Evolutionary conservation across 1,140 invertebrate genomes (phyloP).

Genomic region (Hesperophylax magnus): DNA sequence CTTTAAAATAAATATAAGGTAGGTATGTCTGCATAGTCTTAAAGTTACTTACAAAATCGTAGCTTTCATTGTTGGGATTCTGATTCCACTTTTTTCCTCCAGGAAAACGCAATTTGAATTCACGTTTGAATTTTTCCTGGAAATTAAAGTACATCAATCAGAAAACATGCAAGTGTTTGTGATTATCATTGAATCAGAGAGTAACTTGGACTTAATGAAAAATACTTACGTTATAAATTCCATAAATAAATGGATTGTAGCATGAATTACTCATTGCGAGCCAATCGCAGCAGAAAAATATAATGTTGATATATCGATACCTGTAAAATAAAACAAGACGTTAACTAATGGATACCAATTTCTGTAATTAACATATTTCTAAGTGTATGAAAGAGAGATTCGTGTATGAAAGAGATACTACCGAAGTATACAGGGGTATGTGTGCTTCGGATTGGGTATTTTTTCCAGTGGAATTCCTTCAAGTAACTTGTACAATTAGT

Average conservation of each 20-base stretch:
- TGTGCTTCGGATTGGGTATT: too few relatives aligned
- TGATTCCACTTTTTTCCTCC: constrained; percentile 67
- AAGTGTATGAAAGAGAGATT: too few relatives aligned
- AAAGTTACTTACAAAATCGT: constrained; percentile 59
- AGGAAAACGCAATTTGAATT: constrained; percentile 78
- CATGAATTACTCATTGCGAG: constrained; percentile 90
- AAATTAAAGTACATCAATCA: constrained; percentile 51
- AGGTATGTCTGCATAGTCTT: too few relatives aligned
- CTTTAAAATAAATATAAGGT: too few relatives aligned
- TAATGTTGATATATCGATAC: constrained; percentile 82
- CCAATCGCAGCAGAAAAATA: constrained; percentile 88
- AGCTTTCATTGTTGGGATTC: constrained; percentile 61
- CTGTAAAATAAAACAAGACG: constrained; percentile 62
- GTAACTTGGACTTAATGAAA: too few relatives aligned
- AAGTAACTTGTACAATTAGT: too few relatives aligned
- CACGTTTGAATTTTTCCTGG: constrained; percentile 81
- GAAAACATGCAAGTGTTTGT: neutral
- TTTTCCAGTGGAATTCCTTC: too few relatives aligned
- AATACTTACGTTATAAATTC: constrained; percentile 85
- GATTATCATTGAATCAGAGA: too few relatives aligned
- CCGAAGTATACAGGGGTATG: too few relatives aligned
- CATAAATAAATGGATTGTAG: constrained; percentile 90
- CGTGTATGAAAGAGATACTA: too few relatives aligned
- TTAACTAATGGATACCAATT: too few relatives aligned
- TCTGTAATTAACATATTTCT: too few relatives aligned